Conservation (phyloP, 92 coral and sea anemone genomes). For the Zoanthus sociatus region DNA sequence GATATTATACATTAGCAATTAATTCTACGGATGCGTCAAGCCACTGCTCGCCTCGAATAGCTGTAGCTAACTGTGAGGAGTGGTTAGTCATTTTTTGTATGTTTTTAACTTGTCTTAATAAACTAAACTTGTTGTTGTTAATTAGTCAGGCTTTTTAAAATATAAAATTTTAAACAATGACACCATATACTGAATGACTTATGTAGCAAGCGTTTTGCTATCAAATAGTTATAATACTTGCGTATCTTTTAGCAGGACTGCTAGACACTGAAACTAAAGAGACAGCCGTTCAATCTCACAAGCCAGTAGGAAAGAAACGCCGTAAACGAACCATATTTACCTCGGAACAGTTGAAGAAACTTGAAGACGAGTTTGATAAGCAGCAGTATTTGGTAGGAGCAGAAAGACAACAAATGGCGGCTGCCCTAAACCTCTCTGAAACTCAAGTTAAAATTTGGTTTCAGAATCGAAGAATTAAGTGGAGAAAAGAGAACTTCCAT, state of each 20-base stretch:
- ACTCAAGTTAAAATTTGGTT: slow-evolving; percentile 99
- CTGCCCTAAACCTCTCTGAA: slow-evolving; percentile 84
- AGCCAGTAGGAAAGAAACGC: slow-evolving; percentile 74
- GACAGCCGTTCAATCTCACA: not conserved
- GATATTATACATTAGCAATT: no score
- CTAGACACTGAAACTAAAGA: slow-evolving; percentile 4
- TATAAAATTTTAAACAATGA: no score
- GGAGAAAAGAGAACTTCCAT: slow-evolving; percentile 94
- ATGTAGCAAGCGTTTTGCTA: no score
- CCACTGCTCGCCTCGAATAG: no score
- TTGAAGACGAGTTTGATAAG: slow-evolving; percentile 90
- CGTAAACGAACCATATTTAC: slow-evolving; percentile 96
- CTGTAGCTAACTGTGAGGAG: no score
- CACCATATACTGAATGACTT: no score
- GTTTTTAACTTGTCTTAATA: no score
- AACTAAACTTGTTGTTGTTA: no score
- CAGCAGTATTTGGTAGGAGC: slow-evolving; percentile 96
- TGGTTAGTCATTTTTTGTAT: no score
- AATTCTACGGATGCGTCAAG: no score
- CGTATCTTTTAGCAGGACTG: not conserved
- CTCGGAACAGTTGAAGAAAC: slow-evolving; percentile 86
- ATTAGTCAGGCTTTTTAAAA: no score
- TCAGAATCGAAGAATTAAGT: slow-evolving; percentile 96
- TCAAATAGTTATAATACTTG: not conserved
- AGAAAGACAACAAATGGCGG: slow-evolving; percentile 90